phyloP scores from a whole-genome alignment of 2,113 vertebrate genomes.

The Triplophysa siluroides region DNA sequence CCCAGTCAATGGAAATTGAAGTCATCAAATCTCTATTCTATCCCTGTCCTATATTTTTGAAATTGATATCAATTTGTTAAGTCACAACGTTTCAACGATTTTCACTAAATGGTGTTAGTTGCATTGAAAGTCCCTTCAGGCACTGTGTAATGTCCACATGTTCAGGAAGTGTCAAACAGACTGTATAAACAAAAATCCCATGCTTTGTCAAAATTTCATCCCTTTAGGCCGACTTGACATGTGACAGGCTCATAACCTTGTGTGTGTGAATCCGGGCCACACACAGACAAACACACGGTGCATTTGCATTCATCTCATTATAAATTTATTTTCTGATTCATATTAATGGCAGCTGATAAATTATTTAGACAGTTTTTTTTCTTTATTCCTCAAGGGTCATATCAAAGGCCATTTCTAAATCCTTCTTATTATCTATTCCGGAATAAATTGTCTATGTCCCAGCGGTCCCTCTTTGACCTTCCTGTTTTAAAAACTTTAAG shows the following conservation, averaged over 20 bases:
- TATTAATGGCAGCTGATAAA: slow-evolving; percentile 70
- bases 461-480: slow-evolving; percentile 64
- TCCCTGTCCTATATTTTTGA: not conserved
- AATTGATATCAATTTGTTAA: not conserved
- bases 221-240: not conserved
- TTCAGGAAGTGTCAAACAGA: not conserved
- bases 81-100: not conserved
- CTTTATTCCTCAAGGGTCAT: slow-evolving; percentile 64
- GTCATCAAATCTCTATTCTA: too few relatives aligned
- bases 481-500: slow-evolving; percentile 64
- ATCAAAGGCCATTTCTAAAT: slow-evolving; percentile 66
- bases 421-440: slow-evolving; percentile 64
- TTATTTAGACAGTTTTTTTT: slow-evolving; percentile 67
- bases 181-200: not conserved
- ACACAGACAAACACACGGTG: slow-evolving; percentile 37
- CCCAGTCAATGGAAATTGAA: too few relatives aligned
- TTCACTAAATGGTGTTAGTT: too few relatives aligned
- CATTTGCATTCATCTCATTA: slow-evolving; percentile 65
- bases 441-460: slow-evolving; percentile 63
- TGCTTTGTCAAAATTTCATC: not conserved
- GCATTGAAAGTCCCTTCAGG: too few relatives aligned
- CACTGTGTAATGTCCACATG: not conserved
- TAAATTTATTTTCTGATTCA: slow-evolving; percentile 66
- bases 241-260: slow-evolving; percentile 17
- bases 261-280: slow-evolving; percentile 27